Conservation (phyloP, 2,113 vertebrate genomes). For the Castor canadensis region DNA sequence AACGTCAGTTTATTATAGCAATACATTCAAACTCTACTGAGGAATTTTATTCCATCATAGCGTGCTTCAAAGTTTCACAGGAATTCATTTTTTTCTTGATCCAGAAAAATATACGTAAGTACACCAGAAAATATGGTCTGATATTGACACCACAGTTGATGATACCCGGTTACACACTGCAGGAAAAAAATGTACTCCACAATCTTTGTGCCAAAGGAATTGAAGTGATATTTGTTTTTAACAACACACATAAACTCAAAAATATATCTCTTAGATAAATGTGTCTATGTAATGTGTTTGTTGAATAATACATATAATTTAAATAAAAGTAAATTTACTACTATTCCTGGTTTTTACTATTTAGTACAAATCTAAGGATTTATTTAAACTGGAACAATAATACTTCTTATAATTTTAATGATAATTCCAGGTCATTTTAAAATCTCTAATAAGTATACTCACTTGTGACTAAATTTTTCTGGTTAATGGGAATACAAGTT, state of each 20-base stretch:
- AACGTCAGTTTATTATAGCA: background rate
- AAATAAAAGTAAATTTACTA: constrained; percentile 21
- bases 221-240: background rate
- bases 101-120: background rate
- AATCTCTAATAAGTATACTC: constrained; percentile 48
- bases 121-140: background rate
- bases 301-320: constrained; percentile 14
- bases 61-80: background rate
- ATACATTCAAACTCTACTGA: background rate
- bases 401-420: background rate
- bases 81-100: background rate
- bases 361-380: too few species aligned
- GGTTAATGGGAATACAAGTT: constrained; percentile 68
- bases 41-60: background rate
- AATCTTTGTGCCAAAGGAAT: background rate
- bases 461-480: constrained; percentile 69
- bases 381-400: constrained; percentile 38
- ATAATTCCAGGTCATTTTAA: constrained; percentile 64
- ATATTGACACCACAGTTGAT: background rate
- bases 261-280: background rate
- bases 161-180: background rate
- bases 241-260: background rate
- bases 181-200: background rate
- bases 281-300: background rate
- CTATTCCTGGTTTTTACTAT: constrained; percentile 1